Evolutionary conservation across 2,888 invertebrate species (phyloP), one percentile per base, ranked within the genome.

Genomic region (Chrysotoxum bicinctum): DNA sequence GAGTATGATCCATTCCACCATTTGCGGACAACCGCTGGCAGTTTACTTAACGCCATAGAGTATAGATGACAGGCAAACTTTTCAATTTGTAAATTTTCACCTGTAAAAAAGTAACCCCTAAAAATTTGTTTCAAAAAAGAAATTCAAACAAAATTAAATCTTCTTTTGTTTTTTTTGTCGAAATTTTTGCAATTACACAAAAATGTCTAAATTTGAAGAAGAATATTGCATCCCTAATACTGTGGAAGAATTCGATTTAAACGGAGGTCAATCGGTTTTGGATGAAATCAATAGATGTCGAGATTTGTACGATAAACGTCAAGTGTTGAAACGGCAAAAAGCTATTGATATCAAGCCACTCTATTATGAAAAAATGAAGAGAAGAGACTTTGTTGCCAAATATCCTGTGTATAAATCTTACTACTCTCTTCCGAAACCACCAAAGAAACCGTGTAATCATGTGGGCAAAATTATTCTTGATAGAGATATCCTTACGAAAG

Each of bases 1-100:
- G 95, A 93, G 66, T 95, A 95, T 14, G 94, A 93, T 30, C 93
- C 93, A 72, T 94, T 94, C 95, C 95, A 96, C 97, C 96, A 97
- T 90, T 95, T 95, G 68, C 96, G 93, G 30, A 95, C 95, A 66
- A 95, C 92, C 37, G 96, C 96, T 64, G 95, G 96, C 87, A 96
- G 93, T 89, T 94, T 94, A 74, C 94, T 93, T 74, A 96, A 90
- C 69, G 94, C 93, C 86, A 93, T 93, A 35, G 93, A 93, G 89
- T 95, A 97, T 88, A 96, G 93, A 93, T 94, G 94, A 90, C 95
- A 95, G 16, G 93, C 94, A 87, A 90, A 92, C 70, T 91, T 90
- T 72, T 91, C 91, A 73, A 90, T 81, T 21, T 90, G 80, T 68
- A 91, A 87, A 30, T 89, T 88, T 54, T 85, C 86, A 87, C 88